Base-by-base conservation (phyloP, 2,113 vertebrate species). In the Leptosomus discolor region DNA sequence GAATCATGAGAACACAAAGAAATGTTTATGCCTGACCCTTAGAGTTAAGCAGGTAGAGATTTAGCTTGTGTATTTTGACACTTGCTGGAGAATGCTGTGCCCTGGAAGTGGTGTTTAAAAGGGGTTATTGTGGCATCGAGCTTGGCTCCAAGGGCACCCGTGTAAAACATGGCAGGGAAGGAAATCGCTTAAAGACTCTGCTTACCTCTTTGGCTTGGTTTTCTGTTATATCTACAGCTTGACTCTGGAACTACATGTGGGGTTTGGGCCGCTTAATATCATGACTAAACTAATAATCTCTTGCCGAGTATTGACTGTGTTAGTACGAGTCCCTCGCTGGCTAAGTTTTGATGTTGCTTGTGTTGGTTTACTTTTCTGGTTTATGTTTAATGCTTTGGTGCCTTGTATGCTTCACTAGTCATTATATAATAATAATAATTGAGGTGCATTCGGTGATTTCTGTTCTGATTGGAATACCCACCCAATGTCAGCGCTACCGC, bases 401-500 rank as follows among this genome's bases (percentile, higher is more conserved):
- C 81, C 92, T 95, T 54, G 80, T 76, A 74, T 74, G 81, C 90
- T 93, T 97, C 83, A 65, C 85, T 92, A 24, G 45, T 81, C 73
- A 48, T 89, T 93, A 53, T 45, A 75, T 79, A n/a, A 81, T 80
- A 85, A 84, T 75, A 57, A 64, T 93, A 78, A 94, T 92, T 45
- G 92, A 96, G 85, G 75, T 41, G 45, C 60, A 30, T 83, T 79
- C 85, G 43, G 78, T 83, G 53, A 34, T 57, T 92, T 76, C 80
- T 76, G 34, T 67, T 79, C 2, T 22, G 71, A 48, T 89, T 51
- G 91, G 73, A 88, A 58, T 93, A 90, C 93, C 83, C 81, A 36
- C 56, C 88, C 82, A 14, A 61, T 97, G 97, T 97, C 94, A 97
- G 85, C 95, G 97, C 94, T 71, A 77, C 97, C 81, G 39, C 83